phyloP scores from a whole-genome alignment of 2,113 vertebrate genomes.

The Bombycilla garrulus region DNA sequence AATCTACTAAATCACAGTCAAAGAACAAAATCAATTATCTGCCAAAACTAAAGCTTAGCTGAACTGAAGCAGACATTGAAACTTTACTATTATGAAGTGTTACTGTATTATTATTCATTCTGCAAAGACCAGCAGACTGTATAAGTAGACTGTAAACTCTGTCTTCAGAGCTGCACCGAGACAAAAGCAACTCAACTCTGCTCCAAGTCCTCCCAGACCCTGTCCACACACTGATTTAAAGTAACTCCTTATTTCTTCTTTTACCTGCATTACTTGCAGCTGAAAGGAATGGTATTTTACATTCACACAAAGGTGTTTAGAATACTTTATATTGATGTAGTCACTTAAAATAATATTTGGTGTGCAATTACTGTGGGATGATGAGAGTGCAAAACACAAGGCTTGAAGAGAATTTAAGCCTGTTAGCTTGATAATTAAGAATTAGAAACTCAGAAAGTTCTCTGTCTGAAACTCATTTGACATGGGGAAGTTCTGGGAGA shows the following conservation, averaged over 20 bases:
- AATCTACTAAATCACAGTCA: background rate
- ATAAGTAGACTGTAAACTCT: background rate
- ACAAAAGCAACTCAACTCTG: background rate
- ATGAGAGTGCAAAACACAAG: background rate
- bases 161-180: background rate
- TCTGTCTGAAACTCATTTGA: background rate
- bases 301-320: background rate
- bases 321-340: background rate
- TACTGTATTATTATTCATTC: background rate
- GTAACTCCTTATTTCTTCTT: background rate
- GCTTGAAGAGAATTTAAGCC: background rate
- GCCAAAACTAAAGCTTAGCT: constrained; percentile 26
- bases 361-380: background rate
- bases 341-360: background rate
- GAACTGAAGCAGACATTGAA: constrained; percentile 9
- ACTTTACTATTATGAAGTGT: background rate
- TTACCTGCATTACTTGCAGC: background rate
- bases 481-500: background rate
- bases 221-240: background rate
- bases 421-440: background rate
- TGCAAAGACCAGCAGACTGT: background rate
- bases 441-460: background rate
- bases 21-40: background rate
- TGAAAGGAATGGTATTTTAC: background rate
- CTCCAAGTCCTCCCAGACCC: background rate